These are phyloP conservation scores for Phymorhynchus buccinoides DNA, from an alignment of 1,140 invertebrate genomes.

Conservation along the genomic window DNA sequence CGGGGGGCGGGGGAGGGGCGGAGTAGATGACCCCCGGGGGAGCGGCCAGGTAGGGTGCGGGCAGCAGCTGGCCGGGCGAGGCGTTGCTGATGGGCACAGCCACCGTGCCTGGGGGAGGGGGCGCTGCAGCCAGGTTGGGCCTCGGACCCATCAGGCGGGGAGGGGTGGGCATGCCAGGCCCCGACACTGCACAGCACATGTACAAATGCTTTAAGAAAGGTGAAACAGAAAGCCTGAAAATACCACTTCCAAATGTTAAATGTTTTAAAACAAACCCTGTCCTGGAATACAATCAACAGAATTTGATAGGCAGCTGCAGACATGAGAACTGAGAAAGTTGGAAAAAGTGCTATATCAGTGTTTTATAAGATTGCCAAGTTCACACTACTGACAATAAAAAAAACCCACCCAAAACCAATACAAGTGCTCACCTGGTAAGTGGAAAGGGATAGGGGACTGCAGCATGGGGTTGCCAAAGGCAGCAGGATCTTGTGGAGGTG, in stretches of 20 bases:
- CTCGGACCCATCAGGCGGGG: conserved; percentile 39
- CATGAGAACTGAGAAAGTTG: neutral
- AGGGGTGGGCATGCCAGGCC: conserved; percentile 40
- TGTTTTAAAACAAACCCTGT: neutral
- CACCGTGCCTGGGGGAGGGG: conserved; percentile 41
- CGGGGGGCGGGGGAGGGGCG: conserved; percentile 40
- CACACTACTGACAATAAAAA: no score
- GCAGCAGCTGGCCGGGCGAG: conserved; percentile 49
- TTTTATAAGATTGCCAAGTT: no score
- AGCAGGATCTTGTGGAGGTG: conserved; percentile 37
- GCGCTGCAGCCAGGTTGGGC: conserved; percentile 23
- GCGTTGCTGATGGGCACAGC: conserved; percentile 41
- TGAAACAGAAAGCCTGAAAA: neutral
- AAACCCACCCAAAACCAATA: no score
- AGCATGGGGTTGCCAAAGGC: conserved; percentile 47
- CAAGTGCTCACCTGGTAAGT: conserved; percentile 42
- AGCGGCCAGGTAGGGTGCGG: conserved; percentile 34
- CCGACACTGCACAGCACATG: conserved; percentile 37
- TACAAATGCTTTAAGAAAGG: no score
- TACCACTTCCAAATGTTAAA: neutral
- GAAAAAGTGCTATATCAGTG: neutral
- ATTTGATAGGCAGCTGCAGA: neutral
- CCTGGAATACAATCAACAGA: neutral
- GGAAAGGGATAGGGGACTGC: conserved; percentile 45
- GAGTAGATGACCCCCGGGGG: conserved; percentile 52